Percentiles rank a stretch among this genome's conserved stretches.
Evolutionary conservation across 2,888 invertebrate species (phyloP).

Genomic region (Baccha elongata): DNA sequence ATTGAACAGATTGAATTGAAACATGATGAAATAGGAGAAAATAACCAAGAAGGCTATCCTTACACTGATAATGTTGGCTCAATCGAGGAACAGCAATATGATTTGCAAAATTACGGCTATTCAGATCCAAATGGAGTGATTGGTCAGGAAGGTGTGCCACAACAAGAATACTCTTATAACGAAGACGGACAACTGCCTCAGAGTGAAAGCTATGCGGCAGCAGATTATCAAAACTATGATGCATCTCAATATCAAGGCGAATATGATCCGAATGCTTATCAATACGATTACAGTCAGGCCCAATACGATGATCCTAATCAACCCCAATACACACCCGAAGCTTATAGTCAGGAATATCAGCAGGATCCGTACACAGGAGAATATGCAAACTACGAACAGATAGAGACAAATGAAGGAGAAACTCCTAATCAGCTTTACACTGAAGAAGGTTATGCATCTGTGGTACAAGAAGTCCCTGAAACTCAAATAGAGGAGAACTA

Average conservation of each 20-base stretch:
- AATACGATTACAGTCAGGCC: slow-evolving; percentile 80
- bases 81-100: slow-evolving; percentile 31
- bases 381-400: slow-evolving; percentile 54
- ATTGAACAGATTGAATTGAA: slow-evolving; percentile 19
- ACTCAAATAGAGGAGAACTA: slow-evolving; percentile 25
- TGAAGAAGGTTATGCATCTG: slow-evolving; percentile 58
- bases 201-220: slow-evolving; percentile 77
- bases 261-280: slow-evolving; percentile 79
- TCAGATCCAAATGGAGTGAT: slow-evolving; percentile 25
- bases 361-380: slow-evolving; percentile 52
- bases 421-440: slow-evolving; percentile 19
- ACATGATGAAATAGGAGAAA: slow-evolving; percentile 7
- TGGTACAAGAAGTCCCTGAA: slow-evolving; percentile 25
- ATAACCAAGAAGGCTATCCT: slow-evolving; percentile 1
- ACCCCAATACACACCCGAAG: slow-evolving; percentile 70
- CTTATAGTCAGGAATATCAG: slow-evolving; percentile 74
- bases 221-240: slow-evolving; percentile 79
- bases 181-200: slow-evolving; percentile 58
- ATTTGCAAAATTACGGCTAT: slow-evolving; percentile 30
- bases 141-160: slow-evolving; percentile 14
- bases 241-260: slow-evolving; percentile 77
- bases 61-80: slow-evolving; percentile 10
- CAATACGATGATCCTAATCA: slow-evolving; percentile 78
- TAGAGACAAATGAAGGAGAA: slow-evolving; percentile 9
- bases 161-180: slow-evolving; percentile 28